Percentiles rank a stretch among this genome's conserved stretches.
phyloP scores from a whole-genome alignment of 2,888 invertebrate genomes.

The Eustalomyia histrio region DNA sequence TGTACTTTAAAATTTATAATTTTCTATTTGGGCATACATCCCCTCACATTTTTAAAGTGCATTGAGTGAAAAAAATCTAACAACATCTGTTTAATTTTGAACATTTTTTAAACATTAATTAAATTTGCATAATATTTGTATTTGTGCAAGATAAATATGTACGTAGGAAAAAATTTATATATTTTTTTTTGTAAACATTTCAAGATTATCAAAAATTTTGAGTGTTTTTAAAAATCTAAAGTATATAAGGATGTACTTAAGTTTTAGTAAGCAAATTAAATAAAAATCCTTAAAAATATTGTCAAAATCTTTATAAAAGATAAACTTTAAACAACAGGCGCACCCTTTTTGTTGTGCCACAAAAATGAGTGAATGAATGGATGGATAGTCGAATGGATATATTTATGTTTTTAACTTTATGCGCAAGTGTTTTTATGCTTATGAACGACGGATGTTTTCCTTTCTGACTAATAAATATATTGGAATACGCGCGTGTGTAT shows the following conservation, averaged over 20 bases:
- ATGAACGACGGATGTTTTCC: background rate
- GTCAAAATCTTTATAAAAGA: background rate
- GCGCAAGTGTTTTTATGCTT: conserved; percentile 31
- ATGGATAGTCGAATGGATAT: background rate
- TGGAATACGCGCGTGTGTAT: background rate
- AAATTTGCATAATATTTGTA: conserved; percentile 38
- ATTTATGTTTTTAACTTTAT: conserved; percentile 9
- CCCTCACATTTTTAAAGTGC: conserved; percentile 7
- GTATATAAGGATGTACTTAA: background rate
- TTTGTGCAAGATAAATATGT: background rate
- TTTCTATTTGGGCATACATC: conserved; percentile 7
- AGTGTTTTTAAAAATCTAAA: conserved; percentile 4
- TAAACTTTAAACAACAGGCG: background rate
- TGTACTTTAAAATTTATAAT: background rate
- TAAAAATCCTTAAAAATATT: background rate
- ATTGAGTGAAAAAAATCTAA: conserved; percentile 25
- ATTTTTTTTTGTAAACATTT: background rate
- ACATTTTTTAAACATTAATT: conserved; percentile 47
- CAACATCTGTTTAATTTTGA: conserved; percentile 62
- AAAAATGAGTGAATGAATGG: background rate
- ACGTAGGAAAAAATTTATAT: background rate
- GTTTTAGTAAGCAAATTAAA: background rate
- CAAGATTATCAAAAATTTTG: background rate
- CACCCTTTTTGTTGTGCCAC: background rate
- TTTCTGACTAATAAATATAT: background rate